These are phyloP conservation scores for Echinops telfairi DNA, from an alignment of 2,113 vertebrate species.

Conservation along the genomic window DNA sequence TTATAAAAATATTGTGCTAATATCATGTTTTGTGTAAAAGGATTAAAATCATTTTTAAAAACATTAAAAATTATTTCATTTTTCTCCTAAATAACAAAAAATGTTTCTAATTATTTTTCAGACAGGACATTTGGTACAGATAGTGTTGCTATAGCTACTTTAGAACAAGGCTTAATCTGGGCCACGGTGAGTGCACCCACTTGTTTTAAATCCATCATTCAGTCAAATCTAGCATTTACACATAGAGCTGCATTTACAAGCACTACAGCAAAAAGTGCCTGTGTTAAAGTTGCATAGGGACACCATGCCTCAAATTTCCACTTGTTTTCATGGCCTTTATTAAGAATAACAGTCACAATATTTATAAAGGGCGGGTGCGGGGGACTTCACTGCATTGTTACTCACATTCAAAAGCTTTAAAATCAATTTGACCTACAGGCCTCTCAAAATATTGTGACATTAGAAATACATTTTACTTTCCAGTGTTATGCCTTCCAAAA, in stretches of 20 bases:
- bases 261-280: constrained; percentile 6
- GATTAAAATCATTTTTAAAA: constrained; percentile 14
- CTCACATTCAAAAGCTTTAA: constrained; percentile 61
- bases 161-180: constrained; percentile 82
- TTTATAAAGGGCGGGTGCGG: constrained; percentile 35
- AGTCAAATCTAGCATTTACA: constrained; percentile 63
- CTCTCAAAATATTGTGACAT: constrained; percentile 69
- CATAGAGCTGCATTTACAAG: constrained; percentile 60
- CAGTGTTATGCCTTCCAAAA: constrained; percentile 47
- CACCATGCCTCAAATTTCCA: background rate
- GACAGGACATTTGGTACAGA: constrained; percentile 82
- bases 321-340: background rate
- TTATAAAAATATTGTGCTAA: background rate
- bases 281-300: constrained; percentile 46
- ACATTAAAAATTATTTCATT: constrained; percentile 66
- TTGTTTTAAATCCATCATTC: constrained; percentile 79
- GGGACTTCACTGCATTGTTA: constrained; percentile 28
- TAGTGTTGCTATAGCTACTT: constrained; percentile 82
- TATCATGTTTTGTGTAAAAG: constrained; percentile 47
- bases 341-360: constrained; percentile 30
- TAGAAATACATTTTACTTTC: constrained; percentile 53
- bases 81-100: constrained; percentile 73
- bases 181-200: constrained; percentile 71
- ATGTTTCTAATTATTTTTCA: constrained; percentile 80
- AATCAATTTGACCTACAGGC: constrained; percentile 51